These are phyloP conservation scores for Leistus spinibarbis DNA, from an alignment of 2,888 invertebrate genomes.

Conservation along the genomic window DNA sequence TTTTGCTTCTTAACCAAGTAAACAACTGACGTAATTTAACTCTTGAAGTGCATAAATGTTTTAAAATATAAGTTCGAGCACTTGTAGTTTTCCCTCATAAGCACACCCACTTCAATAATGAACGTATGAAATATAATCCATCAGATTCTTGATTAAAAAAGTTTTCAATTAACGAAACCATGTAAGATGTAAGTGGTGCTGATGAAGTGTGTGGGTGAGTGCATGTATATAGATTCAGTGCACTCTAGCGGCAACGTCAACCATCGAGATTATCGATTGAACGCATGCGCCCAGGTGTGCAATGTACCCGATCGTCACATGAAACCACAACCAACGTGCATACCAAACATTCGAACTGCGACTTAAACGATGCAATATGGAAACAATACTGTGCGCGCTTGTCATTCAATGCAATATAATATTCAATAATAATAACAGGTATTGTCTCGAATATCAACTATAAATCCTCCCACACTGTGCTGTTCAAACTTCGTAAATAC, in stretches of 20 bases:
- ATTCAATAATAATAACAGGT: background rate
- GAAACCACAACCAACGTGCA: background rate
- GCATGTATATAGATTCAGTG: background rate
- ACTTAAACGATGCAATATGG: background rate
- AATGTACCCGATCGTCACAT: background rate
- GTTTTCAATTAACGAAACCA: background rate
- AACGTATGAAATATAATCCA: background rate
- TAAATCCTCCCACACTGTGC: background rate
- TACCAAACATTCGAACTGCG: background rate
- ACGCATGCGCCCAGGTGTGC: slow-evolving; percentile 3
- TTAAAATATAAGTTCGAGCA: background rate
- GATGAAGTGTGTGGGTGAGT: background rate
- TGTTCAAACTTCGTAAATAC: background rate
- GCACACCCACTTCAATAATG: background rate
- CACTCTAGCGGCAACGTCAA: background rate
- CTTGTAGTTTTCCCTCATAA: background rate
- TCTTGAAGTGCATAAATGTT: too few relatives aligned
- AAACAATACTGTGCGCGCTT: background rate
- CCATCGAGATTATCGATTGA: background rate
- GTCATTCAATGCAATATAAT: background rate
- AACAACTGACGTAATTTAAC: too few relatives aligned
- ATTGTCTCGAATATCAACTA: background rate
- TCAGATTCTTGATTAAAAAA: background rate
- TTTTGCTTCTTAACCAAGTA: too few relatives aligned
- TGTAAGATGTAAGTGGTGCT: background rate